Evolutionary conservation across 1,140 invertebrate genomes (phyloP).

Genomic region (Danaus plexippus): DNA sequence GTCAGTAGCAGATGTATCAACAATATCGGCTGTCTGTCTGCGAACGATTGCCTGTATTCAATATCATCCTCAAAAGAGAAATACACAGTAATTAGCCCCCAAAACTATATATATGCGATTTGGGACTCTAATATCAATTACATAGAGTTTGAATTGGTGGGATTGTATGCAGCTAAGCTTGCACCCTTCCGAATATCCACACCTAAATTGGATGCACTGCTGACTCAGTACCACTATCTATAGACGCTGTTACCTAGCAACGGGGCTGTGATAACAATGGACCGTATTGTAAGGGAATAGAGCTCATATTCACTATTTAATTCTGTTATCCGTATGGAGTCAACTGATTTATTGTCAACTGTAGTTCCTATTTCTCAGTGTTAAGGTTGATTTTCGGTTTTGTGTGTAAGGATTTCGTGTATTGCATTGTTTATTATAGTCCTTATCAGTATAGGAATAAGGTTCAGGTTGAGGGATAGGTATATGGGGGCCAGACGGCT

Average conservation of each 20-base stretch:
- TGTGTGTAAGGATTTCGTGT: neutral
- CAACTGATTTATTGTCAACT: slow-evolving; percentile 16
- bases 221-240: slow-evolving; percentile 22
- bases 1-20: slow-evolving; percentile 3
- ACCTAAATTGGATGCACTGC: slow-evolving; percentile 25
- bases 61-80: slow-evolving; percentile 21
- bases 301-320: slow-evolving; percentile 9
- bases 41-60: slow-evolving; percentile 21
- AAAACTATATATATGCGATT: slow-evolving; percentile 3
- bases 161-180: slow-evolving; percentile 3
- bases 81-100: slow-evolving; percentile 18
- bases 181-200: slow-evolving; percentile 24
- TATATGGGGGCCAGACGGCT: slow-evolving; percentile 35
- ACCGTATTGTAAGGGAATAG: slow-evolving; percentile 14
- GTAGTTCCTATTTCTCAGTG: slow-evolving; percentile 9
- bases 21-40: slow-evolving; percentile 17
- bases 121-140: neutral
- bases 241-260: slow-evolving; percentile 23
- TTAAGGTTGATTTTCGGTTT: slow-evolving; percentile 16
- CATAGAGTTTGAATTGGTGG: slow-evolving; percentile 9
- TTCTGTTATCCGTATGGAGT: no score
- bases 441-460: slow-evolving; percentile 6
- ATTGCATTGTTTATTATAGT: no score
- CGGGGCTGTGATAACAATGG: slow-evolving; percentile 13
- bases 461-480: slow-evolving; percentile 11